These are phyloP conservation scores for Synaphobranchus kaupii DNA, from an alignment of 2,797 vertebrate species.

Conservation along the genomic window DNA sequence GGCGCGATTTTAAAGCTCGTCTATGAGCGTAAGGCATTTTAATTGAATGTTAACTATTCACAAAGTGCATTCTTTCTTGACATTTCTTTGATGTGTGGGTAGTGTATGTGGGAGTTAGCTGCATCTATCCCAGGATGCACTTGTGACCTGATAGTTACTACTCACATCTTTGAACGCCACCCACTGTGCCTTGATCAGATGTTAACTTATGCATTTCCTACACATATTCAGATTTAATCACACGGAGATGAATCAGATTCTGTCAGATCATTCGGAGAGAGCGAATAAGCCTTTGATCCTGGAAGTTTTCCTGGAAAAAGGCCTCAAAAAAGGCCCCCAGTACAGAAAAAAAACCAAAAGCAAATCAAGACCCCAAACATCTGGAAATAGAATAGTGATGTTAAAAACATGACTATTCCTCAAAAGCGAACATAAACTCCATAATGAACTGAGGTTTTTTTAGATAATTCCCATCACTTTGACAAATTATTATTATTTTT, in stretches of 20 bases:
- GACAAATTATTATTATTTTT: background rate
- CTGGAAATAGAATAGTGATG: background rate
- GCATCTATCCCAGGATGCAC: background rate
- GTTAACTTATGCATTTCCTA: background rate
- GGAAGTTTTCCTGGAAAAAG: constrained; percentile 50
- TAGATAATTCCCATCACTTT: background rate
- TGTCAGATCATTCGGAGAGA: constrained; percentile 59
- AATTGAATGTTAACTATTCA: background rate
- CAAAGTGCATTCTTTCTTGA: background rate
- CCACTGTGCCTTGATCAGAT: background rate
- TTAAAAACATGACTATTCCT: constrained; percentile 56
- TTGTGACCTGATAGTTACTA: background rate
- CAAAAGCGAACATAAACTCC: constrained; percentile 70
- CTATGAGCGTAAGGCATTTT: background rate
- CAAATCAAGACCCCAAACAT: background rate
- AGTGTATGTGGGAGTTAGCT: background rate
- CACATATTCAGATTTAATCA: background rate
- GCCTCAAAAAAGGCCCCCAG: constrained; percentile 34
- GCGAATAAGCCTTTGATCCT: constrained; percentile 69
- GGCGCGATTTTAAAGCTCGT: background rate
- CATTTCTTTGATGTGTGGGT: background rate
- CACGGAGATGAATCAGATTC: constrained; percentile 17
- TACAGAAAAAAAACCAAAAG: background rate
- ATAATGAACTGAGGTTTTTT: constrained; percentile 61
- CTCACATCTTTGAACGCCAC: background rate